phyloP scores from a whole-genome alignment of 2,797 vertebrate species.

The Dicrostonyx torquatus region DNA sequence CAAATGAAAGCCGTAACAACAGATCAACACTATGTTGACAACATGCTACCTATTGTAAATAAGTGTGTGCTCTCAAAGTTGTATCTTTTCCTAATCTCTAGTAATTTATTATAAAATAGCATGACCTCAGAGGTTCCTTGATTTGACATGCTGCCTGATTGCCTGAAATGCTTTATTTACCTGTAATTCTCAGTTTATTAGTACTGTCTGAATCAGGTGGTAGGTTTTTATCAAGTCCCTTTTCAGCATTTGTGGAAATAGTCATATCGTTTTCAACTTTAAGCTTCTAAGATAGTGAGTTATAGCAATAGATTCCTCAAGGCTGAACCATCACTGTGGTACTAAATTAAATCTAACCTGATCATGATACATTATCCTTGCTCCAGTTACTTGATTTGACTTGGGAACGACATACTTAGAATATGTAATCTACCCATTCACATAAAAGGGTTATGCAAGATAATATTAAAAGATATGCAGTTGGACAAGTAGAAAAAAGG shows the following conservation, averaged over 20 bases:
- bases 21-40: neutral
- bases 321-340: constrained; percentile 15
- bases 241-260: constrained; percentile 40
- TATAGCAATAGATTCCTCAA: constrained; percentile 35
- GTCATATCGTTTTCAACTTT: constrained; percentile 50
- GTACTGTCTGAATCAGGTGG: constrained; percentile 39
- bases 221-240: constrained; percentile 57
- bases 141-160: constrained; percentile 32
- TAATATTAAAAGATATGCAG: neutral
- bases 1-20: neutral
- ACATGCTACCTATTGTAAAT: constrained; percentile 21
- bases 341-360: constrained; percentile 44
- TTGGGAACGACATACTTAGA: constrained; percentile 3
- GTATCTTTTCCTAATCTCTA: constrained; percentile 28
- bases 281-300: constrained; percentile 41
- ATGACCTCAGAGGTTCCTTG: neutral
- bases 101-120: constrained; percentile 13
- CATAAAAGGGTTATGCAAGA: constrained; percentile 19
- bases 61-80: neutral
- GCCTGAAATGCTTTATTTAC: constrained; percentile 55
- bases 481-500: neutral
- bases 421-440: neutral
- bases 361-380: constrained; percentile 48
- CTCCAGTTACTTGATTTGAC: constrained; percentile 37
- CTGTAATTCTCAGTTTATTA: constrained; percentile 52